Base-by-base conservation (phyloP, 64 coral and sea anemone genomes). In the Stylophora pistillata region DNA sequence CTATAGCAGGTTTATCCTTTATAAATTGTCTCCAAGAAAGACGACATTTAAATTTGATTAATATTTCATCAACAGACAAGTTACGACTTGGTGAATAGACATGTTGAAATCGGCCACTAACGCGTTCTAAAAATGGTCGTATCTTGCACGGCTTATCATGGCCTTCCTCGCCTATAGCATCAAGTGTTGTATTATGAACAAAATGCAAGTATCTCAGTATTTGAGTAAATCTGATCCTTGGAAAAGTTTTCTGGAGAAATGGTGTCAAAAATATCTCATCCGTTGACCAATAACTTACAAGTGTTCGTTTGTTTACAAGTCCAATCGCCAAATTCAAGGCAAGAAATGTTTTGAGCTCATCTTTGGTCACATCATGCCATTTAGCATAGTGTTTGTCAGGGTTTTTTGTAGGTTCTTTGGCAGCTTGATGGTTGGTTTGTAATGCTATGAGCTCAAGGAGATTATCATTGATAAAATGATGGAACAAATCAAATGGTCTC, bases 241-340 rank as follows among this genome's bases (percentile, higher is more conserved):
- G 53, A 76, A 81, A 81, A 41, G 58, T 89, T 81, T 52, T 37
- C 57, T 27, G 52, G 58, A 89, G 81, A 30, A 28, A 52, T 57
- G 88, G 64, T 9, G 77, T 89, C 26, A 53, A 34, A 12, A 77
- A 72, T 23, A 89, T 26, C 77, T 65, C 15, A 72, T 73, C 77
- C 28, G 26, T 81, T 62, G 79, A 76, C 88, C 76, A 89, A 29
- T 73, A 81, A 1, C 41, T 57, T 9, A 25, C 34, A 70, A 89
- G 74, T 20, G 65, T 31, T 60, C 64, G 76, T 31, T 81, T 89
- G 79, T 89, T 34, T 20, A 72, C 77, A 20, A 81, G 12, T 71
- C 88, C 88, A 76, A 89, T 89, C 71, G 79, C 79, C 55, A 71
- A 73, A 79, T 89, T n/a, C n/a, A n/a, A n/a, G n/a, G n/a, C n/a